Evolutionary conservation across 2,888 invertebrate species (phyloP), one percentile per base, ranked within the genome.

Genomic region (Allacma fusca): DNA sequence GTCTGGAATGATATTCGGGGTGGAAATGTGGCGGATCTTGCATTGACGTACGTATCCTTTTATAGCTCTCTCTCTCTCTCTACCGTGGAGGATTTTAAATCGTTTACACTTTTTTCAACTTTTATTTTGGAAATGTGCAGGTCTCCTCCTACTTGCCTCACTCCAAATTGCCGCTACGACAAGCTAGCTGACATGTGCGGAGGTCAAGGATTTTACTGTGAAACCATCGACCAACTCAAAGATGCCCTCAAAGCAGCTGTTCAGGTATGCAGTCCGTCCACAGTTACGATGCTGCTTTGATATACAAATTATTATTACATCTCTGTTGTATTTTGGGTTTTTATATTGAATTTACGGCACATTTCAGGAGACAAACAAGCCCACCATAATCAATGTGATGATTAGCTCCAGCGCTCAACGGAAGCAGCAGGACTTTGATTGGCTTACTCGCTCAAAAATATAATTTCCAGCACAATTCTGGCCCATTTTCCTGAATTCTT

Each of bases 361-460:
- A 9, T 40, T 40, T 40, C 81, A 89, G 86, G 87, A 92, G 43
- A 91, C 88, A 0, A 92, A 94, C 87, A 90, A 91, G 78, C 96
- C 97, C 0, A 92, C 92, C 80, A 91, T 98, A 82, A 94, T 98
- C 83, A 98, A 98, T 86, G 92, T 97, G 28, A 91, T 94, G 85
- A 98, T 98, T 76, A 92, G 91, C 86, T 94, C 97, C 2, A 90
- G 91, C 80, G 94, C 97, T 19, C 94, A 93, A 86, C 91, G 97
- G 81, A 97, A 97, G 87, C 91, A 93, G 57, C 98, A 98, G 88
- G 90, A 92, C 23, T 96, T 95, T 87, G 92, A 90, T 86, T 97
- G 97, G 97, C 89, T 97, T 5, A 96, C 97, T 0, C 94, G 95
- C 87, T 95, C 96, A 7, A 97, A 97, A 87, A 88, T 95, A 84